Percentiles rank a stretch among this genome's conserved stretches.
These are phyloP conservation scores for Caenorhabditis tropicalis DNA, from an alignment of 1,140 invertebrate species.

Conservation along the genomic window DNA sequence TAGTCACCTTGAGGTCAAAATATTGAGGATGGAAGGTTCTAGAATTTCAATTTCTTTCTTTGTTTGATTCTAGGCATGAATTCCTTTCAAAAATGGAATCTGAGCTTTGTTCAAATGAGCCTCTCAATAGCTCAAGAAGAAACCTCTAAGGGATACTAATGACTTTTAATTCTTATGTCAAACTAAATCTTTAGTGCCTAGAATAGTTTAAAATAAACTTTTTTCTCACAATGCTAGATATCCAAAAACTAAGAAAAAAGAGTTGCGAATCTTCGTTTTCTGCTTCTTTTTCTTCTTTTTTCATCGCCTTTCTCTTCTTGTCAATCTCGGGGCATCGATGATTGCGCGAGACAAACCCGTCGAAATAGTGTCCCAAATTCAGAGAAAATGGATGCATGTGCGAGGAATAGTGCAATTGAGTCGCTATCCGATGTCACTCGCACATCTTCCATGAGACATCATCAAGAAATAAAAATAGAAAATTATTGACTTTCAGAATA, in stretches of 20 bases:
- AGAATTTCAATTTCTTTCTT: background rate
- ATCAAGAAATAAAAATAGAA: background rate
- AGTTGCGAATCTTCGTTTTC: conserved; percentile 14
- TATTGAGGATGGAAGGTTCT: background rate
- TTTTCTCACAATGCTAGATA: background rate
- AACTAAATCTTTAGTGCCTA: background rate
- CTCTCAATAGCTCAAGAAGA: too few relatives aligned
- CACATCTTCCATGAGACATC: conserved; percentile 3
- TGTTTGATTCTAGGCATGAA: background rate
- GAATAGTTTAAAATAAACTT: background rate
- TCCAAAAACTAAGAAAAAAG: background rate
- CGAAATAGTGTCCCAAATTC: background rate
- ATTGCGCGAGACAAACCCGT: background rate
- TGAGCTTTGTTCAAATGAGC: too few relatives aligned
- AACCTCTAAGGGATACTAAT: too few relatives aligned
- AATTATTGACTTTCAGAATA: background rate
- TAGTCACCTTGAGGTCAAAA: background rate
- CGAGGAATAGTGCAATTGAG: background rate
- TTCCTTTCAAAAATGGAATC: too few relatives aligned
- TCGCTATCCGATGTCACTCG: conserved; percentile 2
- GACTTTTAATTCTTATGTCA: too few relatives aligned
- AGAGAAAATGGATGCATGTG: background rate
- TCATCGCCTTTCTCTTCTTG: background rate
- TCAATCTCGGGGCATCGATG: conserved; percentile 31
- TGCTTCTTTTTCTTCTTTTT: background rate